Evolutionary conservation across 2,113 vertebrate genomes (phyloP).

Genomic region (Syngnathus scovelli): DNA sequence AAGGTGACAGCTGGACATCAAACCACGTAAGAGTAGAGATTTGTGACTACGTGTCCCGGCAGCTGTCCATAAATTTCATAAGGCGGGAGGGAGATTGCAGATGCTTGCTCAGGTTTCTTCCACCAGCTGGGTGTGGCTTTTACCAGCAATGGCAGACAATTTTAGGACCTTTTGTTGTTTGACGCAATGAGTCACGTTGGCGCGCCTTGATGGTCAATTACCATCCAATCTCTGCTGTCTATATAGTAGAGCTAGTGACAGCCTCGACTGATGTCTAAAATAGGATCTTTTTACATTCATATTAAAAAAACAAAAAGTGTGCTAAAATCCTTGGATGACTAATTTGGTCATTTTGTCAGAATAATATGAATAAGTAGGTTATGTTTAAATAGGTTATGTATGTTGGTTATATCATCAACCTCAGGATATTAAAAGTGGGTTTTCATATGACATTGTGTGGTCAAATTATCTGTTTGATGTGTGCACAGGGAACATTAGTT

Average conservation of each 20-base stretch:
- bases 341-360: constrained; percentile 9
- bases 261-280: constrained; percentile 45
- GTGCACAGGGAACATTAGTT: constrained; percentile 58
- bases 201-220: constrained; percentile 36
- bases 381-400: constrained; percentile 16
- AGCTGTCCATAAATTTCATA: background rate
- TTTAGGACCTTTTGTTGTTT: constrained; percentile 53
- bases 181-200: constrained; percentile 56
- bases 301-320: constrained; percentile 34
- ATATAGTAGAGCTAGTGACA: constrained; percentile 19
- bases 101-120: constrained; percentile 27
- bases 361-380: constrained; percentile 23
- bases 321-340: constrained; percentile 15
- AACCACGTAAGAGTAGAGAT: constrained; percentile 28
- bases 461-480: constrained; percentile 55
- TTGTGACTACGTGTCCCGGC: constrained; percentile 10
- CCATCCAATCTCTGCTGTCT: constrained; percentile 17
- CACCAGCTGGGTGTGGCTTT: constrained; percentile 48
- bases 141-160: constrained; percentile 42
- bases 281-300: constrained; percentile 35
- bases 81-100: background rate
- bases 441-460: constrained; percentile 7
- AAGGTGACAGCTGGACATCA: constrained; percentile 29
- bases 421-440: background rate
- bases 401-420: background rate